Evolutionary conservation across 2,888 invertebrate genomes (phyloP), one percentile per base, ranked within the genome.

Genomic region (Lottia gigantea): DNA sequence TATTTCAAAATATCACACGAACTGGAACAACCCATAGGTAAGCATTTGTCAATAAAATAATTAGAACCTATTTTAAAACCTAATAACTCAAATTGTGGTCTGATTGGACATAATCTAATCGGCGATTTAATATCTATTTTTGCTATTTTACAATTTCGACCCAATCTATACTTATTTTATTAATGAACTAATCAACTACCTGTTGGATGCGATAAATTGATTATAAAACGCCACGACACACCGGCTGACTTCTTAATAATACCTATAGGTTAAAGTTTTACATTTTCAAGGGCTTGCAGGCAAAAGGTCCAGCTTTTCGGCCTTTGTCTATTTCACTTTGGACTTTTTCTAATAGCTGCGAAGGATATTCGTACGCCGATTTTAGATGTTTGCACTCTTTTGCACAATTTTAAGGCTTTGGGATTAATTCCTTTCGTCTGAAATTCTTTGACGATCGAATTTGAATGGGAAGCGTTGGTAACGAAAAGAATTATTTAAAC

Each of bases 351-450:
- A n/a, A 23, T 19, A 55, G 19, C 14, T n/a, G 19, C 11, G n/a
- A 19, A 19, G 55, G 55, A 8, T 55, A 55, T 55, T 55, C 19
- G n/a, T 55, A 19, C n/a, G 23, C 55, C n/a, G 63, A 68, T 62
- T 45, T 16, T 12, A 68, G 46, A 11, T 66, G n/a, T 19, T 55
- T 55, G 8, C 19, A 55, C 12, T 55, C 19, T 55, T 11, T 23
- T 19, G 19, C n/a, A n/a, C n/a, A n/a, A n/a, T n/a, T n/a, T n/a
- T n/a, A n/a, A n/a, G n/a, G 25, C 6, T 19, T n/a, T 15, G 1
- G 40, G 45, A 31, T 31, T 31, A 31, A 31, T 31, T 31, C 31
- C 31, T 31, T 31, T 31, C 31, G 31, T 31, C 6, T 6, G 31
- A 46, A 15, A 14, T n/a, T n/a, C 45, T 25, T 45, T 12, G 67